A percentile compares a stretch with the other conserved stretches of the same genome.
Conservation (phyloP, 1,140 invertebrate species). For the Dreissena polymorpha region DNA sequence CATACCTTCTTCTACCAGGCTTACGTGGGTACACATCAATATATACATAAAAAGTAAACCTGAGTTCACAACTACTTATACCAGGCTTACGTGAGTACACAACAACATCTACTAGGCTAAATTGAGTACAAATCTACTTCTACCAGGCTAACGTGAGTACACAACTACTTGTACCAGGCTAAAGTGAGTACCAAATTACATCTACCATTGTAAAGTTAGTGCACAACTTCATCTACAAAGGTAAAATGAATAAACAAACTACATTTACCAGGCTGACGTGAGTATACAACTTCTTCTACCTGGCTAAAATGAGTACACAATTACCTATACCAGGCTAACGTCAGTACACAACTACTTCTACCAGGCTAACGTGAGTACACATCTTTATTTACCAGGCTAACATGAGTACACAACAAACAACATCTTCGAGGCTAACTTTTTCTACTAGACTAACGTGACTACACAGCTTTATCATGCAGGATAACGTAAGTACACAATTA, state of each 20-base stretch:
- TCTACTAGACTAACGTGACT: too few relatives aligned
- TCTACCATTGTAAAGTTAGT: not conserved
- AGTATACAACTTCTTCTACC: too few relatives aligned
- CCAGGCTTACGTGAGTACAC: constrained; percentile 72
- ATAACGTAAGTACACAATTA: too few relatives aligned
- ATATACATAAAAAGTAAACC: too few relatives aligned
- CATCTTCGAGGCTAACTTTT: too few relatives aligned
- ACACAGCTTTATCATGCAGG: too few relatives aligned
- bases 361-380: too few relatives aligned
- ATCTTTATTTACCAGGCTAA: too few relatives aligned
- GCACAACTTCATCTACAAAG: not conserved
- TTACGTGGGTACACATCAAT: too few relatives aligned
- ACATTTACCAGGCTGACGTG: not conserved
- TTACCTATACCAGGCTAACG: not conserved
- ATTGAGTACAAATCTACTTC: not conserved
- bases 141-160: not conserved
- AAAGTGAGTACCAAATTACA: constrained; percentile 65
- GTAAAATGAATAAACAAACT: constrained; percentile 66
- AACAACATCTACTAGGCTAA: not conserved
- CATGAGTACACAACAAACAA: too few relatives aligned
- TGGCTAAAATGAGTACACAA: too few relatives aligned
- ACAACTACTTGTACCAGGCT: constrained; percentile 84
- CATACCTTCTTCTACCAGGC: too few relatives aligned
- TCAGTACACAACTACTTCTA: not conserved
- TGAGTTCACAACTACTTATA: constrained; percentile 87